Evolutionary conservation across 2,888 invertebrate genomes (phyloP), one percentile per base, ranked within the genome.

Genomic region (Heterodera filipjevi): DNA sequence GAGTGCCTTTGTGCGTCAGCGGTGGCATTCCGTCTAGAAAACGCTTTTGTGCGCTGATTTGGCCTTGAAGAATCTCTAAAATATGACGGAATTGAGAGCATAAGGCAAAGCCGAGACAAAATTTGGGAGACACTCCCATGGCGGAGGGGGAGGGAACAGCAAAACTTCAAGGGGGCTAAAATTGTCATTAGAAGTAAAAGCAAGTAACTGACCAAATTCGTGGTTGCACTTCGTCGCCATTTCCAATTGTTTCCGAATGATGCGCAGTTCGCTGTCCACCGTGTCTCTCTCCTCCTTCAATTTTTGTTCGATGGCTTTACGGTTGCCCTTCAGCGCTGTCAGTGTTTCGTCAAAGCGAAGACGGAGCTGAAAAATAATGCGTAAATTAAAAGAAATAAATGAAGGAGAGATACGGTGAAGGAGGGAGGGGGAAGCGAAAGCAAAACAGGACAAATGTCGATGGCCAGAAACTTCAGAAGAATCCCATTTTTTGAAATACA

Each of bases 271-370:
- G 8, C 33, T 46, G 66, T 76, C 66, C 46, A 76, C 22, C 10
- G 53, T 10, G 22, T 75, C 30, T 32, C 59, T 66, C n/a, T 78
- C 78, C 46, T 71, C 72, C 30, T 71, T 39, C 22, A 77, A 66
- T 14, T 70, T 27, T 30, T 75, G 66, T 27, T 75, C 75, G 33
- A 75, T 75, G 30, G 19, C 76, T 32, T 35, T 39, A 22, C 32
- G 35, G 44, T 73, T 78, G 66, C 27, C 35, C 59, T 39, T 81
- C 78, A 71, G 74, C 64, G 66, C 73, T 66, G 39, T 79, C 46
- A 30, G 46, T 30, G 53, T 59, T 16, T 66, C 66, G 14, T 73
- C 70, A 27, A 27, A 78, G 27, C 59, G 79, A 33, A 53, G 66
- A 27, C 73, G 33, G 19, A 66, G 53, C 79, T 79, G 32, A 22